These are phyloP conservation scores for Habropoda laboriosa DNA, from an alignment of 1,140 invertebrate genomes.

Conservation along the genomic window DNA sequence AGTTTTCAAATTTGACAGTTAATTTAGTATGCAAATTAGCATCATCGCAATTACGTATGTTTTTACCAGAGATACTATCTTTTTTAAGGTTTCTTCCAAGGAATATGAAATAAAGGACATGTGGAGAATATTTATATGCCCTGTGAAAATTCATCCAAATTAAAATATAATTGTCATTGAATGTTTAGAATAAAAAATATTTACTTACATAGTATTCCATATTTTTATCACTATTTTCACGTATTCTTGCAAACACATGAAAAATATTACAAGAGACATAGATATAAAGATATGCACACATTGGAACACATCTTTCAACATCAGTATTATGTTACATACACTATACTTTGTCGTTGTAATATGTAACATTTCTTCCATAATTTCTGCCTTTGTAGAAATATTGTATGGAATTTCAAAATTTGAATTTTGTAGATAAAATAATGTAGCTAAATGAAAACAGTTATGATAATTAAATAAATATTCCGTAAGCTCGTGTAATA, in stretches of 20 bases:
- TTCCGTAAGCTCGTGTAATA: background rate
- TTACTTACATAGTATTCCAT: constrained; percentile 37
- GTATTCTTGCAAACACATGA: too few species aligned
- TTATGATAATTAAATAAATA: background rate
- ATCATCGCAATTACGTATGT: too few species aligned
- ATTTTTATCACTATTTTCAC: background rate
- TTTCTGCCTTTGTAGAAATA: background rate
- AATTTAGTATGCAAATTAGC: background rate
- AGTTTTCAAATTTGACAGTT: background rate
- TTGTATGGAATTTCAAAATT: background rate
- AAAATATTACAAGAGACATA: background rate
- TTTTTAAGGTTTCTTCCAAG: background rate
- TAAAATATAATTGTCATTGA: background rate
- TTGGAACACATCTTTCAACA: background rate
- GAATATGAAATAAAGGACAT: background rate
- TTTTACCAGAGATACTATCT: background rate
- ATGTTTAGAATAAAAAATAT: background rate
- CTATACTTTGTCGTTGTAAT: background rate
- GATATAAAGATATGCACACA: too few species aligned
- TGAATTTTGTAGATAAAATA: constrained; percentile 20
- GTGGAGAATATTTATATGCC: background rate
- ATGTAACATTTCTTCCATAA: background rate
- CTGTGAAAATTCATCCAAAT: constrained; percentile 5
- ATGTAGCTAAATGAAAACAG: background rate
- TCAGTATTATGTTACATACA: background rate